A percentile compares a stretch with the other conserved stretches of the same genome.
These are phyloP conservation scores for Mantis religiosa DNA, from an alignment of 2,888 invertebrate genomes.

Conservation along the genomic window DNA sequence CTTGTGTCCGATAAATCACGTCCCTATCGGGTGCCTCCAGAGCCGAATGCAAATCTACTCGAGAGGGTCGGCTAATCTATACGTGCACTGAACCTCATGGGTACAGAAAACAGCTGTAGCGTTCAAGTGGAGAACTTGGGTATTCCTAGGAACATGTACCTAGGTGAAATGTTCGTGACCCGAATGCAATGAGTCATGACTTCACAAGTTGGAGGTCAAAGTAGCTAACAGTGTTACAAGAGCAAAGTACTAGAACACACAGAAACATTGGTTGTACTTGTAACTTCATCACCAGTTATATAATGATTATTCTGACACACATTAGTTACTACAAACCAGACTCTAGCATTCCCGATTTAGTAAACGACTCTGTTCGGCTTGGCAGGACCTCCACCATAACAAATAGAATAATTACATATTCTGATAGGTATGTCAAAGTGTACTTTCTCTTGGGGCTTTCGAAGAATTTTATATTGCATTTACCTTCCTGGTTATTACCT, in stretches of 20 bases:
- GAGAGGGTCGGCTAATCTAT: neutral
- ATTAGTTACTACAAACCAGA: too few relatives aligned
- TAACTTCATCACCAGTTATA: too few relatives aligned
- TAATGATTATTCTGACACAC: too few relatives aligned
- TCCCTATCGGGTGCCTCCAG: neutral
- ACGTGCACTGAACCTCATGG: neutral
- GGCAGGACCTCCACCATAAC: too few relatives aligned
- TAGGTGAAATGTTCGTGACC: neutral
- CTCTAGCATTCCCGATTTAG: too few relatives aligned
- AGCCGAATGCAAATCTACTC: neutral
- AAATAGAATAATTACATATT: too few relatives aligned
- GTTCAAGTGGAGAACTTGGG: neutral
- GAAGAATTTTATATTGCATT: too few relatives aligned
- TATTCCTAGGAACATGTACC: neutral
- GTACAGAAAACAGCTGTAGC: neutral
- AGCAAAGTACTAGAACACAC: neutral
- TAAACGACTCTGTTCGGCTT: too few relatives aligned
- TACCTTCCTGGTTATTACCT: too few relatives aligned
- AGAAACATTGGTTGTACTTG: neutral
- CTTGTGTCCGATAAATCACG: neutral
- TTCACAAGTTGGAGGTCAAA: neutral
- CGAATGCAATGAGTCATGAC: neutral
- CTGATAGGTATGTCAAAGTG: too few relatives aligned
- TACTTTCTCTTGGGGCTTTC: too few relatives aligned
- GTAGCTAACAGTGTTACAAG: neutral